Base-by-base conservation (phyloP, 2,888 invertebrate species). In the Tuta absoluta region DNA sequence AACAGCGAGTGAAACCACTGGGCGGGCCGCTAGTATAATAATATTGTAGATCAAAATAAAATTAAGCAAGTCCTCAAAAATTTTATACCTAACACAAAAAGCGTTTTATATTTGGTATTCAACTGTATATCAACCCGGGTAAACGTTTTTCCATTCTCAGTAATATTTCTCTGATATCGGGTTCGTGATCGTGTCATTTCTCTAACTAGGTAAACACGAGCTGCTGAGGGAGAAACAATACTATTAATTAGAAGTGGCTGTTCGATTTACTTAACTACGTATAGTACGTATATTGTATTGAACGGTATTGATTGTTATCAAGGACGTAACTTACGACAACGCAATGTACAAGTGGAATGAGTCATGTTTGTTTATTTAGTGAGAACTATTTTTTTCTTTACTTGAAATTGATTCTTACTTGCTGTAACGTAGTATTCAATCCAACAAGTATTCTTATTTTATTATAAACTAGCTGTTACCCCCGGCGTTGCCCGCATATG, bases 301-400 rank as follows among this genome's bases (percentile, higher is more conserved):
- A 41, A n/a, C 41, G 2, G 41, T 49, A 49, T 21, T 49, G 49
- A 41, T 38, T 53, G 41, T 48, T 33, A 66, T 51, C 41, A 63
- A 63, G 33, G 38, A 12, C 38, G 33, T 19, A 37, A 58, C 24
- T 19, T 23, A 48, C 61, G 61, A 48, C 45, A 61, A 4, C n/a
- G 23, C 28, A 61, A 61, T 58, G 28, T 19, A 56, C 21, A 4
- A 24, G 12, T 48, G 8, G 48, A 21, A 17, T 48, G 45, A 61
- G n/a, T 61, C 45, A 45, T 17, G 48, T 48, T 24, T 41, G 41
- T 41, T 41, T 41, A n/a, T 41, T 41, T 41, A 14, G 14, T 41
- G 41, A 5, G 14, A 41, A 41, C 14, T 41, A n/a, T 41, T 14
- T 14, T 41, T 38, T 41, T 41, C 41, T 41, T 14, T n/a, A 41